These are phyloP conservation scores for Lepisosteus oculatus DNA, from an alignment of 2,113 vertebrate genomes.

Conservation along the genomic window DNA sequence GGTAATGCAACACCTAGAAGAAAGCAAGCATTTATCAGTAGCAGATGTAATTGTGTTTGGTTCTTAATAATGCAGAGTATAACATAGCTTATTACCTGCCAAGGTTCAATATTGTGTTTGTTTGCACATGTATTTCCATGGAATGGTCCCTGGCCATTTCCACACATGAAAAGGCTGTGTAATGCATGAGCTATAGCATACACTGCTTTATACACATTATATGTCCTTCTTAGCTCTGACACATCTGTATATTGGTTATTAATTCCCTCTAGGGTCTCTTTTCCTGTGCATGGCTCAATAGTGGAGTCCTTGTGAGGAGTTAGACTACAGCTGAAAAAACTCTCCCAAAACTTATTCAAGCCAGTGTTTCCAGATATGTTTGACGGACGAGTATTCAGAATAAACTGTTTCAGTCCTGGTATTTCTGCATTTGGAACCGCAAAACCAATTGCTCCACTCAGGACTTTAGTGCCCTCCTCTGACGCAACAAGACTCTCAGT, in stretches of 20 bases:
- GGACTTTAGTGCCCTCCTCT: conserved; percentile 1
- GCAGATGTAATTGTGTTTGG: too few species aligned
- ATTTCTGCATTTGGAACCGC: conserved; percentile 23
- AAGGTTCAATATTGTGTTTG: conserved; percentile 1
- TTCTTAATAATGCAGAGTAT: not conserved
- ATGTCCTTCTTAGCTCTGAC: not conserved
- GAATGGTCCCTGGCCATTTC: conserved; percentile 5
- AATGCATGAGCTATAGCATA: conserved; percentile 20
- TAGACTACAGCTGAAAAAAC: conserved; percentile 7
- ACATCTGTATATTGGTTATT: conserved; percentile 13
- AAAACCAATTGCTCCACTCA: conserved; percentile 27
- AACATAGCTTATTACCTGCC: conserved; percentile 5
- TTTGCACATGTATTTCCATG: conserved; percentile 3
- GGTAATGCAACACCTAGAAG: conserved; percentile 13
- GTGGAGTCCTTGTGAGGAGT: not conserved
- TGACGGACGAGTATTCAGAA: not conserved
- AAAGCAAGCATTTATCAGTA: not conserved
- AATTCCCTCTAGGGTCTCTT: not conserved
- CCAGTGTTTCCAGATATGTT: not conserved
- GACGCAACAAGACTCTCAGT: conserved; percentile 12
- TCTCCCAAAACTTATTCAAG: conserved; percentile 11
- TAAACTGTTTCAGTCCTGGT: conserved; percentile 16
- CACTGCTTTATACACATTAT: conserved; percentile 5
- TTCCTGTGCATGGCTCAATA: conserved; percentile 4
- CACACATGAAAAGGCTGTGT: conserved; percentile 2